These are phyloP conservation scores for Protaetia brevitarsis DNA, from an alignment of 1,140 invertebrate genomes.

Conservation along the genomic window DNA sequence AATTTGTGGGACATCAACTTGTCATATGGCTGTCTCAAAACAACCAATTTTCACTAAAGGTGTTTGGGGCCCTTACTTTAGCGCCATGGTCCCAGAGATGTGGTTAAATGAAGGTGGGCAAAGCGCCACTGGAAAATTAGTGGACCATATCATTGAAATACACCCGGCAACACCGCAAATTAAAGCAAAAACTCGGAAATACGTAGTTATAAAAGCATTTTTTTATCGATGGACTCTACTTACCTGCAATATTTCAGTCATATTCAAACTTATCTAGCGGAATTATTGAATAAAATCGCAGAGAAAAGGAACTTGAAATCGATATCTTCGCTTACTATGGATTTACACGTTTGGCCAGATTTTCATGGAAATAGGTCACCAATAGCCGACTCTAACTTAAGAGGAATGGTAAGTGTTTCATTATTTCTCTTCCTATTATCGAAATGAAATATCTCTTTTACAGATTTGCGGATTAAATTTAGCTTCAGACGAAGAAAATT, in stretches of 20 bases:
- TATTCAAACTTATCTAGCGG: conserved; percentile 63
- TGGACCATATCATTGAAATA: conserved; percentile 81
- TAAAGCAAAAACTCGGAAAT: conserved; percentile 47
- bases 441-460: conserved; percentile 31
- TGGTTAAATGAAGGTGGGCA: conserved; percentile 93
- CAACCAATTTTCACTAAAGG: conserved; percentile 71
- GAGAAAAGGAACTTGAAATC: conserved; percentile 52
- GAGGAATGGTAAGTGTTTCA: conserved; percentile 87
- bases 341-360: conserved; percentile 90
- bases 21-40: conserved; percentile 84
- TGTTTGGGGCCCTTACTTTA: conserved; percentile 93
- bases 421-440: too few species aligned
- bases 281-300: conserved; percentile 59
- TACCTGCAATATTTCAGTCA: conserved; percentile 49
- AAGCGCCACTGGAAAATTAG: conserved; percentile 81
- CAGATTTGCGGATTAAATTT: conserved; percentile 79
- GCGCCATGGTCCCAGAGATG: conserved; percentile 81
- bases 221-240: background rate
- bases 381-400: conserved; percentile 78
- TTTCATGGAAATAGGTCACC: conserved; percentile 95
- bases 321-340: conserved; percentile 65
- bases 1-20: conserved; percentile 93
- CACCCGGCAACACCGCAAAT: conserved; percentile 67
- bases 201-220: conserved; percentile 34
- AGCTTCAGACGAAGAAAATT: conserved; percentile 64